Conservation (phyloP, 2,888 invertebrate species). For the Xanthorhoe designata region DNA sequence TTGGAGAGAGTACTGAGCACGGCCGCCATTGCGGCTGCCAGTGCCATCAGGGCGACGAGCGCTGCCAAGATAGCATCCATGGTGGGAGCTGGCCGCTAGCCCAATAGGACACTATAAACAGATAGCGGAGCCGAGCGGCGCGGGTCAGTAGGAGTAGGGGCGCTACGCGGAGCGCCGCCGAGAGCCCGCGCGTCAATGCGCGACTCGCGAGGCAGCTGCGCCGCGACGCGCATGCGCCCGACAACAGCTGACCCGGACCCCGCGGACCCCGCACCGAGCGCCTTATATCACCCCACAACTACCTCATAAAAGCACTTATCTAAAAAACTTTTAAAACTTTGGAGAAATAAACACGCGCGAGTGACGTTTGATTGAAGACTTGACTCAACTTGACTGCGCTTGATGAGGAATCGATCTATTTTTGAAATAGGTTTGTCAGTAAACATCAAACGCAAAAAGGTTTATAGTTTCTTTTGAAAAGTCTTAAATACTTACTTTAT, state of each 20-base stretch:
- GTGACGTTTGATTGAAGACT: constrained; percentile 40
- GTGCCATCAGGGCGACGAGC: constrained; percentile 82
- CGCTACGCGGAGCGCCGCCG: constrained; percentile 46
- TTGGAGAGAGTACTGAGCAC: constrained; percentile 87
- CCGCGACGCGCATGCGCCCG: constrained; percentile 75
- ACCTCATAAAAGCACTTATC: constrained; percentile 55
- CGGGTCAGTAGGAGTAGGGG: constrained; percentile 41
- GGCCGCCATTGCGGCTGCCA: constrained; percentile 84
- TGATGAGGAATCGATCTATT: constrained; percentile 49
- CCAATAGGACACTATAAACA: constrained; percentile 71
- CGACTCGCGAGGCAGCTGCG: constrained; percentile 22
- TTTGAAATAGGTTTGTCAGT: constrained; percentile 47
- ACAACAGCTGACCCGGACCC: constrained; percentile 75
- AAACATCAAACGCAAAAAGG: constrained; percentile 2
- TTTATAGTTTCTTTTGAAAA: not conserved
- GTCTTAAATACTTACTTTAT: not conserved
- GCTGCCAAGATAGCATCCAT: constrained; percentile 84
- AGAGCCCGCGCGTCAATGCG: constrained; percentile 64
- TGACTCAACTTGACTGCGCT: constrained; percentile 32
- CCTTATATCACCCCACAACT: constrained; percentile 38
- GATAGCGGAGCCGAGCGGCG: constrained; percentile 51
- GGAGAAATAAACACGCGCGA: constrained; percentile 13
- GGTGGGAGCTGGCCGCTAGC: constrained; percentile 67
- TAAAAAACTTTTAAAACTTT: constrained; percentile 20
- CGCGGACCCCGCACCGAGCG: constrained; percentile 42